Percentiles rank a stretch among this genome's conserved stretches.
Conservation (phyloP, 2,888 invertebrate species). For the Apotomis betuletana region DNA sequence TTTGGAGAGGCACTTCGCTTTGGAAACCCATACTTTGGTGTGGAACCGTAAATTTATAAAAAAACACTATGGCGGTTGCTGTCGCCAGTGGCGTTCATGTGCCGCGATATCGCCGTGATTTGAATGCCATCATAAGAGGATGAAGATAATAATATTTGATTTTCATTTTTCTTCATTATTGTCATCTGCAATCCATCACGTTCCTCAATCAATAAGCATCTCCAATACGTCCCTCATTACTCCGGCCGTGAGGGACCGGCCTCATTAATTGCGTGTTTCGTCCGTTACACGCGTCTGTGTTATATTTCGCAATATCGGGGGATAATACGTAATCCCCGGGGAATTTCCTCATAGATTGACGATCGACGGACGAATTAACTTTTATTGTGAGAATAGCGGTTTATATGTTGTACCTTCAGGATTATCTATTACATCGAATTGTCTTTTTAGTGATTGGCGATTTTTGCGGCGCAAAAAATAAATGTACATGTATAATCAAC, state of each 20-base stretch:
- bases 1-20: too few species aligned
- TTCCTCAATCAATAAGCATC: constrained; percentile 25
- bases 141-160: neutral
- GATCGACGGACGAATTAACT: constrained; percentile 21
- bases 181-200: constrained; percentile 17
- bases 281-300: constrained; percentile 23
- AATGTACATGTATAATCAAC: too few species aligned
- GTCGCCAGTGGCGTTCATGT: too few species aligned
- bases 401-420: too few species aligned
- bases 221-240: constrained; percentile 27
- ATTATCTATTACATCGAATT: too few species aligned
- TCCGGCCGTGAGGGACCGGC: constrained; percentile 12
- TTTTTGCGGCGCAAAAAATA: too few species aligned
- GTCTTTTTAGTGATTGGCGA: too few species aligned
- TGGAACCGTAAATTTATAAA: too few species aligned
- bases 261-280: constrained; percentile 30
- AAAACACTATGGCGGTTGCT: too few species aligned
- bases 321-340: constrained; percentile 25
- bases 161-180: constrained; percentile 5
- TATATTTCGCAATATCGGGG: constrained; percentile 28
- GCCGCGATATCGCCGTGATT: too few species aligned
- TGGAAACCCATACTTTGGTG: too few species aligned
- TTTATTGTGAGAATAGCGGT: neutral
- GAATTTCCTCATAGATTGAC: constrained; percentile 22
- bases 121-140: neutral